These are phyloP conservation scores for Spinus pinus DNA, from an alignment of 2,797 vertebrate species.

Conservation along the genomic window DNA sequence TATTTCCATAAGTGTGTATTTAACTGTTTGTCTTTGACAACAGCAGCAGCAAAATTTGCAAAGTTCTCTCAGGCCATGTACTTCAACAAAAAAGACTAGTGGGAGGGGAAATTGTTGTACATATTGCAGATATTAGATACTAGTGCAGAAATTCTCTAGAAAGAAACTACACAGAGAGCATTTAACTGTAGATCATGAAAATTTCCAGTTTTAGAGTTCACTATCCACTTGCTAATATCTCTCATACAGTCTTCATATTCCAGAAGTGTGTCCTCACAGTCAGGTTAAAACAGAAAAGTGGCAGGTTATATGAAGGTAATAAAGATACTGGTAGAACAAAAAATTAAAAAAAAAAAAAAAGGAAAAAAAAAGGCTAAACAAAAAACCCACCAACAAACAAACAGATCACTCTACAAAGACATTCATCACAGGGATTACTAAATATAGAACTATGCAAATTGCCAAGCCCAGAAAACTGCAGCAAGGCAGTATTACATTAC, in stretches of 20 bases:
- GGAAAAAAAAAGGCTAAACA: neutral
- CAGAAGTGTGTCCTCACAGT: neutral
- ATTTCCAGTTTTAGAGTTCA: neutral
- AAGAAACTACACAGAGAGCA: neutral
- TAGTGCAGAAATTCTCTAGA: neutral
- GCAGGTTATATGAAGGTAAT: neutral
- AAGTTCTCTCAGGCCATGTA: neutral
- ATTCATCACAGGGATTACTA: neutral
- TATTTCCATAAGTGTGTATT: neutral
- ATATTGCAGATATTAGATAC: neutral
- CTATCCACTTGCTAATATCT: neutral
- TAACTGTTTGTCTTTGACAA: neutral
- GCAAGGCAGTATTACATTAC: neutral
- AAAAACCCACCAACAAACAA: neutral
- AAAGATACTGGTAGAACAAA: neutral
- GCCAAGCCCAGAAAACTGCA: neutral
- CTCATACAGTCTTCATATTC: neutral
- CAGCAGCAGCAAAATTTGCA: neutral
- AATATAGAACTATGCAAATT: neutral
- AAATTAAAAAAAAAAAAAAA: accelerated
- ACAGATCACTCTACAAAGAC: neutral
- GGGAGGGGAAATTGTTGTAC: neutral
- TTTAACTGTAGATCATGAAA: neutral
- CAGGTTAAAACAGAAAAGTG: neutral
- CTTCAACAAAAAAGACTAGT: neutral